A percentile compares a stretch with the other conserved stretches of the same genome.
Conservation (phyloP, 2,888 invertebrate genomes). For the Octodonta nipae region DNA sequence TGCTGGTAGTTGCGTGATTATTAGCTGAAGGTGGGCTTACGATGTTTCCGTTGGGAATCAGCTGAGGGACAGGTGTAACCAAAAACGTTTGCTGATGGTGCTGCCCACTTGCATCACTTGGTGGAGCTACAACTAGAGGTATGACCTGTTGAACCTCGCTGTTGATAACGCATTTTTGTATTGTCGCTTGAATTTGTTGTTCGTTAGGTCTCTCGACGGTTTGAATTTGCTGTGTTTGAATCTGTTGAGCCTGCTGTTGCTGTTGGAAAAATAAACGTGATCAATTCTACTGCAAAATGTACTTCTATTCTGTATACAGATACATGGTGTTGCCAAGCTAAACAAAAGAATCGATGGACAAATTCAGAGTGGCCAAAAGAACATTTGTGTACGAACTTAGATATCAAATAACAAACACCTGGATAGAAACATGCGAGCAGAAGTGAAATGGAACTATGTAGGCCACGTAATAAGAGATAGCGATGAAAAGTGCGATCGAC, state of each 20-base stretch:
- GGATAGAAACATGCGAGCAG: too few species aligned
- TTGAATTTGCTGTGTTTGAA: constrained; percentile 27
- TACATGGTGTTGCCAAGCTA: too few species aligned
- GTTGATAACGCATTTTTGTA: constrained; percentile 45
- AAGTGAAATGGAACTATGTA: too few species aligned
- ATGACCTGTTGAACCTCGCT: constrained; percentile 46
- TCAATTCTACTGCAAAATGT: too few species aligned
- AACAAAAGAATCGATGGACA: too few species aligned
- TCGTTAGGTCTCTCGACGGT: constrained; percentile 39
- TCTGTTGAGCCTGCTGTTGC: constrained; percentile 29
- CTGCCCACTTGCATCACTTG: constrained; percentile 26
- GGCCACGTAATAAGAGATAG: too few species aligned
- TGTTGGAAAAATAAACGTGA: constrained; percentile 17
- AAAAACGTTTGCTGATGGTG: constrained; percentile 52
- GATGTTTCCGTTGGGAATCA: constrained; percentile 39
- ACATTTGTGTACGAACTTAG: too few species aligned
- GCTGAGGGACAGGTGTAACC: constrained; percentile 51
- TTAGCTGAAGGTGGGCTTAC: constrained; percentile 29
- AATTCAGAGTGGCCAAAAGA: too few species aligned
- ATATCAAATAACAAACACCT: too few species aligned
- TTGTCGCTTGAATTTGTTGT: constrained; percentile 33
- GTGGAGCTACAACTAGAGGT: constrained; percentile 46
- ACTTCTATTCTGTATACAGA: too few species aligned
- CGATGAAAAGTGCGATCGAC: too few species aligned
- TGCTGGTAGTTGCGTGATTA: constrained; percentile 30